Conservation (phyloP, 2,113 vertebrate species). For the Eupsittula cactorum region DNA sequence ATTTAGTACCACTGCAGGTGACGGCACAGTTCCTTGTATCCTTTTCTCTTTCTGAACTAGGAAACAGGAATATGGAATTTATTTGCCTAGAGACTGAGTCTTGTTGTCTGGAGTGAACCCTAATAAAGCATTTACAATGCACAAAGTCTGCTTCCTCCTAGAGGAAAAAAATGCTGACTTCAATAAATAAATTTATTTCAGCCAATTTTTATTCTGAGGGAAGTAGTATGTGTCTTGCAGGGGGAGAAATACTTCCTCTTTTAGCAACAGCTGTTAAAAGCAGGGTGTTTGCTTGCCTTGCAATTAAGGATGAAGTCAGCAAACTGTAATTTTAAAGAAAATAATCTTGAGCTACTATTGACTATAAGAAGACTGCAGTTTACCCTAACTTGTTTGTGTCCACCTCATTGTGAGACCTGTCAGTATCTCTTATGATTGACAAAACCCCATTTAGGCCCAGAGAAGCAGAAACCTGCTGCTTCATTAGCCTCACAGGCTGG, state of each 20-base stretch:
- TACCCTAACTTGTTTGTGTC: not conserved
- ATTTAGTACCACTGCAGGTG: not conserved
- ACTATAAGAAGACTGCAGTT: not conserved
- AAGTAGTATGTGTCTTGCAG: not conserved
- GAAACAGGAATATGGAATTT: not conserved
- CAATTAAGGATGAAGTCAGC: not conserved
- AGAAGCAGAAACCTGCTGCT: not conserved
- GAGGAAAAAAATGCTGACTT: not conserved
- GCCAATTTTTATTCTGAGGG: not conserved
- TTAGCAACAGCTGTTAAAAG: not conserved
- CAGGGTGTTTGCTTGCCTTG: not conserved
- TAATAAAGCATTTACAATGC: not conserved
- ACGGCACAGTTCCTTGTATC: not conserved
- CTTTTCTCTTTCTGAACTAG: not conserved
- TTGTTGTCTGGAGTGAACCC: not conserved
- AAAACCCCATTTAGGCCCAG: not conserved
- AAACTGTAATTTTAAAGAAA: not conserved
- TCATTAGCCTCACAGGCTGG: not conserved
- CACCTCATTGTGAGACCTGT: not conserved
- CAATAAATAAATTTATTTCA: not conserved
- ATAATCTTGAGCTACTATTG: not conserved
- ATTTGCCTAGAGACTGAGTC: not conserved
- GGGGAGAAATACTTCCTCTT: not conserved
- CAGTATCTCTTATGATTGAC: not conserved
- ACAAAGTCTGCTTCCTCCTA: not conserved